phyloP scores from a whole-genome alignment of 2,797 vertebrate species.

The Sebastes paucispinis region DNA sequence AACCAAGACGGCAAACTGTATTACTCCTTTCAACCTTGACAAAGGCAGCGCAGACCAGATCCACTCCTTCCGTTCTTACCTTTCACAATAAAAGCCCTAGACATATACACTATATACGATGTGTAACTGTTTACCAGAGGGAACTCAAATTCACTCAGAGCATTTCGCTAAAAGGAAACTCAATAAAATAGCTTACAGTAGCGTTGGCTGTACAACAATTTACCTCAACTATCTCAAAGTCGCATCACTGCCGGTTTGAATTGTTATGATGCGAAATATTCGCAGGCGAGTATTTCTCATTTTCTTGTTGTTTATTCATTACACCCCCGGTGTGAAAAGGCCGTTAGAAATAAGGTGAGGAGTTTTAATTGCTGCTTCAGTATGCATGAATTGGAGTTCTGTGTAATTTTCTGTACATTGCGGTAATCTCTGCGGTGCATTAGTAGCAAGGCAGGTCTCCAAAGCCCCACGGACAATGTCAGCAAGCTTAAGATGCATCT shows the following conservation, averaged over 20 bases:
- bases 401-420: constrained; percentile 47
- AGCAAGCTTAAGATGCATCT: constrained; percentile 73
- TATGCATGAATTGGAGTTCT: constrained; percentile 28
- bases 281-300: neutral
- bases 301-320: neutral
- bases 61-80: too few species aligned
- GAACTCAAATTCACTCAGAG: too few species aligned
- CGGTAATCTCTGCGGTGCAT: constrained; percentile 49
- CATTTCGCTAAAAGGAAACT: too few species aligned
- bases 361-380: constrained; percentile 39
- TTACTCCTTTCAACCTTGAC: too few species aligned
- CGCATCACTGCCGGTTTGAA: neutral
- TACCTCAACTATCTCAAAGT: neutral
- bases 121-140: too few species aligned
- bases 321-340: neutral
- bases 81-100: too few species aligned
- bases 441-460: constrained; percentile 47
- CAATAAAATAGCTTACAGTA: too few species aligned
- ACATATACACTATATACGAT: too few species aligned
- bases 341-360: neutral
- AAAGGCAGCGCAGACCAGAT: too few species aligned
- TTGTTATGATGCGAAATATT: neutral
- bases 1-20: too few species aligned
- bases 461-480: constrained; percentile 68
- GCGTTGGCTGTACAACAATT: too few species aligned